phyloP scores from a whole-genome alignment of 1,140 invertebrate species.

The Panulirus ornatus region DNA sequence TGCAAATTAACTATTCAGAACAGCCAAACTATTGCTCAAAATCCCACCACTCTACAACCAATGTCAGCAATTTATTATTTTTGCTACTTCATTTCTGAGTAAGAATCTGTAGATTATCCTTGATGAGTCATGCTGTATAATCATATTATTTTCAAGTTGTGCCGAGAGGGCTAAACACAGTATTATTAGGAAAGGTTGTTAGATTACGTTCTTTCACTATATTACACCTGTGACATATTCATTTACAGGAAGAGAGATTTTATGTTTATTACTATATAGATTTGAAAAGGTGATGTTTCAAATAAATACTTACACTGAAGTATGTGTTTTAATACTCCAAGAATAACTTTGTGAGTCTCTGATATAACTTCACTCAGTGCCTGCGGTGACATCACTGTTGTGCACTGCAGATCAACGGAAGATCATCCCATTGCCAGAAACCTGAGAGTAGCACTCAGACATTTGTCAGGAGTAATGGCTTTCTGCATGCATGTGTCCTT shows the following conservation, averaged over 20 bases:
- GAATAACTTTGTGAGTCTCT: background rate
- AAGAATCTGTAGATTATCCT: background rate
- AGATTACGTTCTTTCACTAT: background rate
- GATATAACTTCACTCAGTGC: slow-evolving; percentile 11
- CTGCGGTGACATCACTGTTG: slow-evolving; percentile 13
- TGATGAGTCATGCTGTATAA: too few relatives aligned
- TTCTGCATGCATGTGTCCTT: slow-evolving; percentile 20
- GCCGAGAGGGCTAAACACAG: too few relatives aligned
- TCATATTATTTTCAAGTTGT: too few relatives aligned
- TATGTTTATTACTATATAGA: background rate
- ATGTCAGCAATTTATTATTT: background rate
- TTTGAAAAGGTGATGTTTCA: background rate
- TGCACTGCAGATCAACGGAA: background rate
- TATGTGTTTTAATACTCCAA: slow-evolving; percentile 14
- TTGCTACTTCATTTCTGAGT: background rate
- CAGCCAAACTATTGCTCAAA: background rate
- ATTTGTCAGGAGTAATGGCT: background rate
- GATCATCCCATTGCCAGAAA: background rate
- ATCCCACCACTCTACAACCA: background rate
- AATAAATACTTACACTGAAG: background rate
- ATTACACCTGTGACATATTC: background rate
- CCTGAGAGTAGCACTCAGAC: background rate
- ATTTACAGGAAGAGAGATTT: background rate
- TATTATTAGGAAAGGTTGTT: too few relatives aligned
- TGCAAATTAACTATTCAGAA: slow-evolving; percentile 6